Evolutionary conservation across 2,113 vertebrate species (phyloP).

Genomic region (Neotoma lepida): DNA sequence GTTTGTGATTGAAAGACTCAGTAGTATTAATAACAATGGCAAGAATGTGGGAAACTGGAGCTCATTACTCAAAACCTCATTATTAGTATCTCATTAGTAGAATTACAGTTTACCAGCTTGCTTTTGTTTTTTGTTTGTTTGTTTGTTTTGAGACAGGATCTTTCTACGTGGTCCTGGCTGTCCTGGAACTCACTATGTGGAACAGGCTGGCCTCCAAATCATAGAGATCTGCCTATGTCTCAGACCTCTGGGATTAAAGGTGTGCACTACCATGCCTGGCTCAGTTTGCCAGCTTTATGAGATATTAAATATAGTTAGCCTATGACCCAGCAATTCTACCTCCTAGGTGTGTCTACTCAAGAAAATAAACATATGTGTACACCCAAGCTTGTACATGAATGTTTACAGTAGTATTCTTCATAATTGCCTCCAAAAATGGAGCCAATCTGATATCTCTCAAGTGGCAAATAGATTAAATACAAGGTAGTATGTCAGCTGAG

Average conservation of each 20-base stretch:
- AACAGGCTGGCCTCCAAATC: background rate
- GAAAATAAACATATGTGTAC: background rate
- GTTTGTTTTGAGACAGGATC: background rate
- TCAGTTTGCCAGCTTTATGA: slow-evolving; percentile 39
- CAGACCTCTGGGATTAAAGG: background rate
- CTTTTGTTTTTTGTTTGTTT: background rate
- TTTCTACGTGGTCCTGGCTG: background rate
- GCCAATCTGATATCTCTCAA: background rate
- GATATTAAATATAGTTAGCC: slow-evolving; percentile 32
- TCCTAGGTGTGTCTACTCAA: background rate
- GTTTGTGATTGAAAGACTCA: background rate
- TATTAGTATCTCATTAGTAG: background rate
- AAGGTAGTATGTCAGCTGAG: background rate
- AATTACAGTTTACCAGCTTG: background rate
- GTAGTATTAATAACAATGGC: background rate
- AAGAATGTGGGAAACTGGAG: slow-evolving; percentile 13
- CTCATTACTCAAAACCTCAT: background rate
- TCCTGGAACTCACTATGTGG: background rate
- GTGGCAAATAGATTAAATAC: slow-evolving; percentile 36
- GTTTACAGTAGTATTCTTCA: slow-evolving; percentile 38
- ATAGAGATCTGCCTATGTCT: background rate
- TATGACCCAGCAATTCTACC: slow-evolving; percentile 2
- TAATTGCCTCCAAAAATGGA: slow-evolving; percentile 4
- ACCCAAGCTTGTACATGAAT: background rate
- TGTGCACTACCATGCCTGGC: background rate